phyloP scores from a whole-genome alignment of 2,113 vertebrate species.

The Dasypus novemcinctus region DNA sequence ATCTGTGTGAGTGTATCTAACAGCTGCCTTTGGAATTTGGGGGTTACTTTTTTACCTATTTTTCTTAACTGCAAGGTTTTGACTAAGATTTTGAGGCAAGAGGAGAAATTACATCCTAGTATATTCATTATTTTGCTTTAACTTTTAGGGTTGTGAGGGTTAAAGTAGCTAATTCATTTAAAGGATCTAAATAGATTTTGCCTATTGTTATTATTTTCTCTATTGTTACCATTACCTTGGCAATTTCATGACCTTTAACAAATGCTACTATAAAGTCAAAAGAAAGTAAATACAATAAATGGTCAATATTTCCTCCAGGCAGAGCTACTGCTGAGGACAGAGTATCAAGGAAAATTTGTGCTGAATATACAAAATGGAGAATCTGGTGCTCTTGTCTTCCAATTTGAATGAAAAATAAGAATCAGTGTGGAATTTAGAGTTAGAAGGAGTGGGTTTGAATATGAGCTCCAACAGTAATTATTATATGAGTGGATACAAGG shows the following conservation, averaged over 20 bases:
- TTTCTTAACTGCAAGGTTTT: not conserved
- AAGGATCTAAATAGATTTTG: not conserved
- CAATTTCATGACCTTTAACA: not conserved
- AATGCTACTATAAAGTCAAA: not conserved
- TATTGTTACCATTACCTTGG: not conserved
- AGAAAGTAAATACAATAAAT: not conserved
- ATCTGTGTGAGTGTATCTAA: not conserved
- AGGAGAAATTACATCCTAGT: not conserved
- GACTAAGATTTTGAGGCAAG: not conserved
- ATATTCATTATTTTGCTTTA: not conserved
- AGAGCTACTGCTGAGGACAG: not conserved
- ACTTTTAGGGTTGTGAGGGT: no score
- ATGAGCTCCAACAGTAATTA: not conserved
- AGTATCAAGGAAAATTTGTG: not conserved
- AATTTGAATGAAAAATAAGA: not conserved
- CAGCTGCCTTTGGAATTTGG: not conserved
- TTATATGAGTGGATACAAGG: rapidly evolving
- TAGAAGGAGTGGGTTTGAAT: not conserved
- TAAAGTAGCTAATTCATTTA: not conserved
- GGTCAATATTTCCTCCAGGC: not conserved
- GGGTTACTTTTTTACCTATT: not conserved
- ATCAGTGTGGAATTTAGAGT: not conserved
- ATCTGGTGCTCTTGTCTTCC: not conserved
- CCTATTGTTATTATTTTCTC: not conserved
- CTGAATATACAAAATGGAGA: not conserved